Conservation (phyloP, 2,888 invertebrate genomes). For the Cremastobaeus sp. region DNA sequence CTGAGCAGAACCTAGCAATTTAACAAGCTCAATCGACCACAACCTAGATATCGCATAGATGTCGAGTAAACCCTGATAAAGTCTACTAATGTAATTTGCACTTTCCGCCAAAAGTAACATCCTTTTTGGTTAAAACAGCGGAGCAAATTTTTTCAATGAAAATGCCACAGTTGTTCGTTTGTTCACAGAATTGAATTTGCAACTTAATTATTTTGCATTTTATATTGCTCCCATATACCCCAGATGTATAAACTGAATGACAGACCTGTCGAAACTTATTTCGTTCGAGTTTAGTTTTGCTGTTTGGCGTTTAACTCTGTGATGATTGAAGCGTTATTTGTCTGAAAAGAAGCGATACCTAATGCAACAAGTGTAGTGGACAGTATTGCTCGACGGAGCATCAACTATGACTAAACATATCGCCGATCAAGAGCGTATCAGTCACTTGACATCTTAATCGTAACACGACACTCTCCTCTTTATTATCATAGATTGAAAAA, state of each 20-base stretch:
- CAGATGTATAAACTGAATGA: too few species aligned
- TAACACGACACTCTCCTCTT: too few species aligned
- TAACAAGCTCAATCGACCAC: constrained; percentile 57
- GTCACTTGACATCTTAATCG: constrained; percentile 45
- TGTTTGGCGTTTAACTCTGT: too few species aligned
- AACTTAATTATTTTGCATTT: too few species aligned
- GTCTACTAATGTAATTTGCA: constrained; percentile 20
- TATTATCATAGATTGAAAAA: too few species aligned
- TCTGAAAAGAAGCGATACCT: too few species aligned
- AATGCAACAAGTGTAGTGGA: constrained; percentile 66
- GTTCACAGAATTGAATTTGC: too few species aligned
- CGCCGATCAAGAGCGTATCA: constrained; percentile 39
- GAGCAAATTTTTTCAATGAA: too few species aligned
- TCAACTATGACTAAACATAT: constrained; percentile 16
- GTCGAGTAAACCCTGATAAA: constrained; percentile 45
- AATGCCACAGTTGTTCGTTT: too few species aligned
- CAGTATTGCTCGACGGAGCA: constrained; percentile 56
- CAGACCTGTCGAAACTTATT: too few species aligned
- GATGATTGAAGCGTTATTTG: too few species aligned
- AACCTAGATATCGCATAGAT: constrained; percentile 58
- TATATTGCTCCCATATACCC: too few species aligned
- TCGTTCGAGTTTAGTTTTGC: not conserved
- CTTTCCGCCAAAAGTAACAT: constrained; percentile 16
- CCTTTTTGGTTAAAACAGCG: not conserved
- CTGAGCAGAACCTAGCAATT: constrained; percentile 41